These are phyloP conservation scores for Actinopyga echinites DNA, from an alignment of 53 echinoderm and acorn worm genomes.

Conservation along the genomic window DNA sequence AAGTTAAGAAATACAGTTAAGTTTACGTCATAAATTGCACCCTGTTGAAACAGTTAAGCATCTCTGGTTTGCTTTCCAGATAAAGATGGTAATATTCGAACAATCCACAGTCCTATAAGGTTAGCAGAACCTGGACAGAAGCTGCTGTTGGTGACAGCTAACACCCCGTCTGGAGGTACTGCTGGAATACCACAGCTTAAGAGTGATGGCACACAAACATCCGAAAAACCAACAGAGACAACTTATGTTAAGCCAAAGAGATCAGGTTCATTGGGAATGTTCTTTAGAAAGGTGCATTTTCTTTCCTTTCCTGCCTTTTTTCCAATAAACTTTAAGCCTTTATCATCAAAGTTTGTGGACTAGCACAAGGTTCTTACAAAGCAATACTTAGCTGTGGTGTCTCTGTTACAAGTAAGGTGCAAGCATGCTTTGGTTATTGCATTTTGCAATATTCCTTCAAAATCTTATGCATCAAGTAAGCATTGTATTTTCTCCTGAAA, in stretches of 20 bases:
- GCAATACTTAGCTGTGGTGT: too few relatives aligned
- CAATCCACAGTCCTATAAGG: slow-evolving; percentile 63
- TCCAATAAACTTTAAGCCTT: too few relatives aligned
- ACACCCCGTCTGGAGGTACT: neutral
- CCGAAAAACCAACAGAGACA: neutral
- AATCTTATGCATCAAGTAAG: too few relatives aligned
- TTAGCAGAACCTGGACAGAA: slow-evolving; percentile 34
- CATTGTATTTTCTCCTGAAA: too few relatives aligned
- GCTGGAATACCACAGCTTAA: slow-evolving; percentile 6
- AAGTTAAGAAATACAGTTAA: too few relatives aligned
- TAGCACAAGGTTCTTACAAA: too few relatives aligned
- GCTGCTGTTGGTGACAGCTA: slow-evolving; percentile 10
- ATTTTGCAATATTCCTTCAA: too few relatives aligned
- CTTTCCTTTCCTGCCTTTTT: neutral
- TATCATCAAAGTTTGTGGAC: too few relatives aligned
- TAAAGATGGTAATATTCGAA: slow-evolving; percentile 72
- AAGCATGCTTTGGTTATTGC: too few relatives aligned
- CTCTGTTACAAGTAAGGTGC: too few relatives aligned
- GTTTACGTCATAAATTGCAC: too few relatives aligned
- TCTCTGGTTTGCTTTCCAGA: slow-evolving; percentile 10
- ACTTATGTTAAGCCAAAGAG: slow-evolving; percentile 75
- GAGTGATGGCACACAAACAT: neutral
- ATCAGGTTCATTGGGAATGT: slow-evolving; percentile 85
- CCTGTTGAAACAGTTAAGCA: too few relatives aligned
- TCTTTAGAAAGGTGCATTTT: slow-evolving; percentile 87